A percentile compares a stretch with the other conserved stretches of the same genome.
phyloP scores from a whole-genome alignment of 2,113 vertebrate genomes.

The Myrmophylax atrothorax region DNA sequence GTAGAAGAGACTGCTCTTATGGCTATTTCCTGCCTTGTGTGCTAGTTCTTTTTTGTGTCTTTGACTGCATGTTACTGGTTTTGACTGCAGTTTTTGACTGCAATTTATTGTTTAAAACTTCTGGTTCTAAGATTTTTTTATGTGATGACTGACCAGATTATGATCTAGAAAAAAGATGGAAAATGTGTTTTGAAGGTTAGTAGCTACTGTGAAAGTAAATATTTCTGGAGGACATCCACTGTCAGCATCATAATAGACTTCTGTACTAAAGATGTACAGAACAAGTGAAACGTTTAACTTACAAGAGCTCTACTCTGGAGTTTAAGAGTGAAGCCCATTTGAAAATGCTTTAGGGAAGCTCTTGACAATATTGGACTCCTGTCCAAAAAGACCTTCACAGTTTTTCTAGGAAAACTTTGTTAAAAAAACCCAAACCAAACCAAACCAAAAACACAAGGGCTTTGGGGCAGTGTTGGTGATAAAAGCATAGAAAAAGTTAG shows the following conservation, averaged over 20 bases:
- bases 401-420: neutral
- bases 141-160: neutral
- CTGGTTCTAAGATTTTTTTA: neutral
- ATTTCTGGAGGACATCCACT: neutral
- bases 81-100: too few relatives aligned
- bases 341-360: neutral
- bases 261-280: neutral
- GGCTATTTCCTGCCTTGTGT: neutral
- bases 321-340: neutral
- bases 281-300: neutral
- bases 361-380: neutral
- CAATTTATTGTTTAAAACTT: neutral
- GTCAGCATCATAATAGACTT: neutral
- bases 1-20: neutral
- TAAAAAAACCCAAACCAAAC: too few relatives aligned
- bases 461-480: neutral
- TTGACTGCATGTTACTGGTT: neutral
- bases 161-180: neutral
- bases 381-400: neutral
- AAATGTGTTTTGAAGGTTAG: neutral
- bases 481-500: neutral
- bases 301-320: neutral
- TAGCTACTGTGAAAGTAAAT: neutral
- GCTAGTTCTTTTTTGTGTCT: neutral
- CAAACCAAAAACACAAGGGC: neutral